Percentiles rank a stretch among this genome's conserved stretches.
phyloP scores from a whole-genome alignment of 2,797 vertebrate genomes.

The Falco biarmicus region DNA sequence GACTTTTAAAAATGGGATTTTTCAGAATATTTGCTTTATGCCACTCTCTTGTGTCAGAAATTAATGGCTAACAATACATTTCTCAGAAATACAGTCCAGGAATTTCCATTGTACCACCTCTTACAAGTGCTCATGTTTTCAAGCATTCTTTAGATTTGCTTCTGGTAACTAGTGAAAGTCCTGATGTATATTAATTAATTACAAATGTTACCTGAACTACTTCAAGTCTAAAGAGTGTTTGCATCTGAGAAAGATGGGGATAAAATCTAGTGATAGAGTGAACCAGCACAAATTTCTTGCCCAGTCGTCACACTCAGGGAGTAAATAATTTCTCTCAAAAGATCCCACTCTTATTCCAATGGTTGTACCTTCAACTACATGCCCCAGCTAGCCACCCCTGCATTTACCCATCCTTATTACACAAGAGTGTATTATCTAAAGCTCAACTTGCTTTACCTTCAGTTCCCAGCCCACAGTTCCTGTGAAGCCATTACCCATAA shows the following conservation, averaged over 20 bases:
- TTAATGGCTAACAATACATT: not conserved
- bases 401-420: not conserved
- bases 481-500: not conserved
- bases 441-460: not conserved
- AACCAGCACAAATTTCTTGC: not conserved
- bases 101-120: not conserved
- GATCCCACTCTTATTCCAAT: not conserved
- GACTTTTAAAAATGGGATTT: not conserved
- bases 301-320: fast-evolving
- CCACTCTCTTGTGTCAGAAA: not conserved
- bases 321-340: not conserved
- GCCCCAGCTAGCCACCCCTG: not conserved
- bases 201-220: not conserved
- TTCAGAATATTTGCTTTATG: not conserved
- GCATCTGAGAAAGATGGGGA: not conserved
- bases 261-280: not conserved
- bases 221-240: not conserved
- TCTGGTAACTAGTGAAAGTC: not conserved
- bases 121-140: not conserved
- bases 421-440: not conserved
- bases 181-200: not conserved
- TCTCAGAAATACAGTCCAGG: not conserved
- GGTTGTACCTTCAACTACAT: not conserved
- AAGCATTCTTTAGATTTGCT: not conserved
- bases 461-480: not conserved